Base-by-base conservation (phyloP, 2,888 invertebrate species). In the Xylophagus ater region DNA sequence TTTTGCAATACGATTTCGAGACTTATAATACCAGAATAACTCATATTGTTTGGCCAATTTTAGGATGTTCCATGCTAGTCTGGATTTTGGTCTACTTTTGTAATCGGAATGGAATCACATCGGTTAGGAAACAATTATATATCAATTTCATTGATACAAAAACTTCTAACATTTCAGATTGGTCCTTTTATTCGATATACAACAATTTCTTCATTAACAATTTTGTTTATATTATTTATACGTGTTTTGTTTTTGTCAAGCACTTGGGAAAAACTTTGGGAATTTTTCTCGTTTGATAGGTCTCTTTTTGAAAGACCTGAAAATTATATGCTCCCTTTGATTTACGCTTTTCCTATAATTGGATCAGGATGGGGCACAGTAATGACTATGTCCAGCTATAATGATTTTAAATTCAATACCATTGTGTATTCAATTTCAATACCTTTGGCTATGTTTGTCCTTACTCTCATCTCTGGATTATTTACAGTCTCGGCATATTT, bases 351-450 rank as follows among this genome's bases (percentile, higher is more conserved):
- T 60, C 87, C 80, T 56, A 86, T 87, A 0, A 76, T 90, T 18
- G 90, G 90, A 1, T 79, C 84, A 0, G 85, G 86, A 1, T 85
- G 84, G 79, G 87, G 87, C 20, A 79, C 81, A 4, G 72, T 87
- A 26, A 70, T 86, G 40, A 79, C 83, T 49, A 78, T 85, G 73
- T 80, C 86, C 20, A 87, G 87, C 58, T 86, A 79, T 57, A 87
- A 86, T 56, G 69, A 71, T 44, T 84, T 83, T 54, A 70, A 74
- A 51, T 80, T 82, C 47, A 76, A 79, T 48, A 79, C 78, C 49
- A 69, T 75, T 59, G 46, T 35, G 7, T 53, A 53, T 15, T 56
- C 59, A 8, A 33, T 39, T 13, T 4, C 18, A 6, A 26, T 39
- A 23, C 38, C 38, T 8, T 23, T 23, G 10, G 10, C 23, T 8